Base-by-base conservation (phyloP, 2,797 vertebrate species). In the Melanotaenia parkinsoni region DNA sequence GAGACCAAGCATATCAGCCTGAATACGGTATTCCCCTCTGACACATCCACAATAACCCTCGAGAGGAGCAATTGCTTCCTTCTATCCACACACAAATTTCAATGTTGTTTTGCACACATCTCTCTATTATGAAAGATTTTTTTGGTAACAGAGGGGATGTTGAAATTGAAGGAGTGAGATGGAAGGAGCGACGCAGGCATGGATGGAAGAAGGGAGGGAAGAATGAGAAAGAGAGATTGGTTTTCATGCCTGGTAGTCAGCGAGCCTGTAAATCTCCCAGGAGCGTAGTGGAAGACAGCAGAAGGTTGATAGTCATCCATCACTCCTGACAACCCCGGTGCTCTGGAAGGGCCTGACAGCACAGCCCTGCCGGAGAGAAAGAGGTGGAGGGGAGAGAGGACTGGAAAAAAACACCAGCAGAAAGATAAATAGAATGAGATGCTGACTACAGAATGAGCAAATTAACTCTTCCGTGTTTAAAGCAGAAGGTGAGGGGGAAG, bases 231-330 rank as follows among this genome's bases (percentile, higher is more conserved):
- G 91, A 95, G 92, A 95, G 94, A 95, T 95, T 95, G 93, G 92
- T 94, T 95, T 95, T 95, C 95, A 96, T 96, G 95, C 94, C 94
- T 96, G 95, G 89, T 95, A 95, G 95, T 96, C 94, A 94, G 94
- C 93, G 89, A 92, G 94, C 95, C 93, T 95, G 16, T 96, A 96
- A 96, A 95, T 96, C 96, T 97, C 96, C 88, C 84, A 95, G 95
- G 96, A 97, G 94, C 94, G 88, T 92, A 94, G 93, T 93, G 93
- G 94, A 95, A 96, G 96, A 97, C 95, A 96, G 96, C 96, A 96
- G 96, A 96, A 96, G 95, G 96, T 95, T 96, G 96, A 97, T 96
- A 95, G 95, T 97, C 96, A 97, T 97, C 96, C 95, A 96, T 98
- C 96, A 97, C 96, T 95, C 93, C 93, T 96, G 96, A 98, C 96